These are phyloP conservation scores for Chalcosyrphus nemorum DNA, from an alignment of 2,888 invertebrate genomes.

Conservation along the genomic window DNA sequence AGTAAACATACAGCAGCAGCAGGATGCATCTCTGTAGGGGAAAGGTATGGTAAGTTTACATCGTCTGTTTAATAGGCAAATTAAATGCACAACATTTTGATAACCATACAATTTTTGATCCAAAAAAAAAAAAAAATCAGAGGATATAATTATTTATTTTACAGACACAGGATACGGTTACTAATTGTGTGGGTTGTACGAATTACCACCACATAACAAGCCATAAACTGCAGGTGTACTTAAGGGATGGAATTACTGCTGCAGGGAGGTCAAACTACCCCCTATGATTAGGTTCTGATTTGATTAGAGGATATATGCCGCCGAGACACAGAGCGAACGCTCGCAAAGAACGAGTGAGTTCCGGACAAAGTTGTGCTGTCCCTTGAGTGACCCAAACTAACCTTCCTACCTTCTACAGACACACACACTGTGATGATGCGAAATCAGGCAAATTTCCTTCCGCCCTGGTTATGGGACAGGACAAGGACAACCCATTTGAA, in stretches of 20 bases:
- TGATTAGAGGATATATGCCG: conserved; percentile 66
- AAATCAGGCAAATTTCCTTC: conserved; percentile 71
- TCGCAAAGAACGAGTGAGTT: conserved; percentile 53
- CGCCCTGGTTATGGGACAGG: conserved; percentile 12
- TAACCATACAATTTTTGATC: conserved; percentile 47
- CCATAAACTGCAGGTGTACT: conserved; percentile 34
- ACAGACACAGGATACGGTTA: conserved; percentile 60
- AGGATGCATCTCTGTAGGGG: conserved; percentile 8
- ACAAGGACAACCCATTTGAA: conserved; percentile 14
- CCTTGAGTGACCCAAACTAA: conserved; percentile 70
- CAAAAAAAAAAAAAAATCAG: conserved; percentile 13
- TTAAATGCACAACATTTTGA: conserved; percentile 69
- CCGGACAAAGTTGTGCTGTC: conserved; percentile 67
- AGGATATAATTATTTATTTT: conserved; percentile 60
- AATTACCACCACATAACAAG: background rate
- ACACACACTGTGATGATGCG: conserved; percentile 35
- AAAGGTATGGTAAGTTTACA: conserved; percentile 38
- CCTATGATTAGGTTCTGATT: conserved; percentile 70
- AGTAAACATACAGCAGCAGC: conserved; percentile 29
- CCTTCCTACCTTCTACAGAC: conserved; percentile 7
- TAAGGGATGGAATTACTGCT: conserved; percentile 49
- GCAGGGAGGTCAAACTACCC: conserved; percentile 33
- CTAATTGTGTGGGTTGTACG: conserved; percentile 55
- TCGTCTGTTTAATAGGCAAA: conserved; percentile 68
- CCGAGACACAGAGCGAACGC: background rate